Base-by-base conservation (phyloP, 2,113 vertebrate genomes). In the Campylomormyrus numenius region DNA sequence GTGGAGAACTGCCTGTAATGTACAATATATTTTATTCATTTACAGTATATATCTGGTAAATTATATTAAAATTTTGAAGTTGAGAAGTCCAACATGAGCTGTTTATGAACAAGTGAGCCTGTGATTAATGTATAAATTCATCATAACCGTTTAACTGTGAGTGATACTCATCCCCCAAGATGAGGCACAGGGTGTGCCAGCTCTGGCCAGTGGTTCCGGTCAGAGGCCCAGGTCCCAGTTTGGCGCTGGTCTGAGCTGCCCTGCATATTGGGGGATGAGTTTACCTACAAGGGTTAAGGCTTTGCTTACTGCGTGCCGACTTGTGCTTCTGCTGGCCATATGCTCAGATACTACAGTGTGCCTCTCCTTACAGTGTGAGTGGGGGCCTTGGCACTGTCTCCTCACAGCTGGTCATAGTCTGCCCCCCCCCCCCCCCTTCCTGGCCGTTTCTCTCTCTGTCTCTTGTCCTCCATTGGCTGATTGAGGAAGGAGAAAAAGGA, bases 241-340 rank as follows among this genome's bases (percentile, higher is more conserved):
- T 70, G 0, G 10, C 10, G 3, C n/a, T 13, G 10, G 10, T 70
- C 62, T 31, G 62, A 31, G n/a, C n/a, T 66, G n/a, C 9, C 62
- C n/a, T 31, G 62, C n/a, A 31, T 70, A 70, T 31, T 27, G n/a
- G 24, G 8, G 58, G 58, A 70, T 70, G n/a, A 13, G 3, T 70
- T 13, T 31, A 27, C 62, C n/a, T 70, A 66, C 88, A 48, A 58
- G 46, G 46, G 58, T 35, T 58, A 45, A n/a, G 62, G 88, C 19
- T 58, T 6, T 27, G 45, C 45, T 46, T 9, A 48, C 83, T 85
- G 83, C 7, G 8, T 48, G 83, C 19, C 3, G 19, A 10, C 83
- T 85, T 48, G 21, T 49, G 87, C 87, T 89, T 85, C 90, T 90
- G 42, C 48, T 8, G 53, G n/a, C 74, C 53, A 88, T 85, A 85